Evolutionary conservation across 2,113 vertebrate genomes (phyloP).

Genomic region (Gymnorhina tibicen): DNA sequence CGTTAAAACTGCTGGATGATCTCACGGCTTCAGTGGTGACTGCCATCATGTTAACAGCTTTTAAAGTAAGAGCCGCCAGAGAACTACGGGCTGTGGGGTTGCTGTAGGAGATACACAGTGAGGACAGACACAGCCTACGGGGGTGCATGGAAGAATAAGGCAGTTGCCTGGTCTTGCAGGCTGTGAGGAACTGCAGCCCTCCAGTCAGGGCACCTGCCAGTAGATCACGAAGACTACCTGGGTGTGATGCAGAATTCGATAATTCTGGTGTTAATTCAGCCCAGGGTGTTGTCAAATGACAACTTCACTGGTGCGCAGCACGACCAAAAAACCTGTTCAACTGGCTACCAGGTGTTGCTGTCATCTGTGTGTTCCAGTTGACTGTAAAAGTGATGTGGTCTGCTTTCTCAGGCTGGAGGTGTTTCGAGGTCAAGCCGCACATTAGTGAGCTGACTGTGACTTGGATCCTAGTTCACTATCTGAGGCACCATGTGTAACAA

Average conservation of each 20-base stretch:
- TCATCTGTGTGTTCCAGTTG: background rate
- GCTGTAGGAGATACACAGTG: background rate
- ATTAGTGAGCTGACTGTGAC: background rate
- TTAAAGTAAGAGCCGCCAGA: background rate
- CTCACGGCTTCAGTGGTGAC: too few relatives aligned
- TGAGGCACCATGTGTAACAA: background rate
- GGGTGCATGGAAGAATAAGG: background rate
- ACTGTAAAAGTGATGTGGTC: background rate
- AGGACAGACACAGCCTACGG: background rate
- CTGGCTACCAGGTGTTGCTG: background rate
- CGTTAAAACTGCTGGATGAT: background rate
- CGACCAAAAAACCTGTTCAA: background rate
- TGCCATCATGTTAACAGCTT: background rate
- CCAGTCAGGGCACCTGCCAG: background rate
- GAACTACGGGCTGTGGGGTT: background rate
- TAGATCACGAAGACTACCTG: background rate
- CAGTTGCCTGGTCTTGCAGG: too few relatives aligned
- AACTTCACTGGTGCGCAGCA: background rate
- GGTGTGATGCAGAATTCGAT: background rate
- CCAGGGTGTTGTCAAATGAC: background rate
- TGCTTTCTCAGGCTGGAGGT: background rate
- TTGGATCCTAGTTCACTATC: background rate
- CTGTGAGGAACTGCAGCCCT: background rate
- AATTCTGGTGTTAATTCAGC: background rate
- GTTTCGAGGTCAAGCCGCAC: background rate